Evolutionary conservation across 2,888 invertebrate genomes (phyloP).

Genomic region (Tinea pellionella): DNA sequence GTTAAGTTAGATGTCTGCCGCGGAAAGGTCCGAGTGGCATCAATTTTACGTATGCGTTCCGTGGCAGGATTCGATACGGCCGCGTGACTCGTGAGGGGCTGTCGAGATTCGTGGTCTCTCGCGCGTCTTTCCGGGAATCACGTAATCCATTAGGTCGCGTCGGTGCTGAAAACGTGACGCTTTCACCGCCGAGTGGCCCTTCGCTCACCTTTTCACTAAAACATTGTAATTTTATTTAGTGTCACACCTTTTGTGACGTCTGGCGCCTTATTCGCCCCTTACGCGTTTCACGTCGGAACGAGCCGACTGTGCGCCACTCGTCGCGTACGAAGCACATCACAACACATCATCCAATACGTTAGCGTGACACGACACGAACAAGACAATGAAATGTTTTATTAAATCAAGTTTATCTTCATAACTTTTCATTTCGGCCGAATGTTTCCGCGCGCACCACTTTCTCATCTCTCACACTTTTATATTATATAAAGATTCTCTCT

Average conservation of each 20-base stretch:
- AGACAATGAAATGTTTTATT: neutral
- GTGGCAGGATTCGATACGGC: no score
- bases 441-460: neutral
- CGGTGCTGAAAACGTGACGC: conserved; percentile 36
- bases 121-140: conserved; percentile 22
- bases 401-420: neutral
- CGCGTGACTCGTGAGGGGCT: neutral
- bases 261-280: neutral
- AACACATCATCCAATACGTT: no score
- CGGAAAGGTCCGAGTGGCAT: no score
- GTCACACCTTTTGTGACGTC: neutral
- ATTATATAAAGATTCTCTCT: no score
- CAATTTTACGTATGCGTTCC: no score
- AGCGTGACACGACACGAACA: neutral
- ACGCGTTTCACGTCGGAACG: no score
- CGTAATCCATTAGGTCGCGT: conserved; percentile 57
- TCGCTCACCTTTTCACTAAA: neutral
- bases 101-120: neutral
- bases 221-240: conserved; percentile 1
- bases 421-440: conserved; percentile 1
- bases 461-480: neutral
- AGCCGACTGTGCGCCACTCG: no score
- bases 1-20: no score
- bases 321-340: no score
- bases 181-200: conserved; percentile 19